Conservation (phyloP, 2,888 invertebrate species). For the Iselma pallidipennis region DNA sequence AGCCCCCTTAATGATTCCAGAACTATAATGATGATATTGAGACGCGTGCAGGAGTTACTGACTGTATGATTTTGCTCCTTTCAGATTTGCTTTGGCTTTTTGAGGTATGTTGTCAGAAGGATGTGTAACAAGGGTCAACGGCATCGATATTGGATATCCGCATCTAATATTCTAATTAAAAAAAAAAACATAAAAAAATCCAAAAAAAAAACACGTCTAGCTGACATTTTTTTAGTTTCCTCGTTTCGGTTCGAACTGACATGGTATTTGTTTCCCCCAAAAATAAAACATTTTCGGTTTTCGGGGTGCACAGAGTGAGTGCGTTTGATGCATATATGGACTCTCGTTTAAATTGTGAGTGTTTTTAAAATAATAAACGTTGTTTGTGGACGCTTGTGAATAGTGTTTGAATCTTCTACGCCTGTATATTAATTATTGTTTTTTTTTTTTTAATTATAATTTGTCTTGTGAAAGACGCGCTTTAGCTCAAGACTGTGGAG, state of each 20-base stretch:
- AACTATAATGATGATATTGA: background rate
- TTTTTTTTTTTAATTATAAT: constrained; percentile 28
- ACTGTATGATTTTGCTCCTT: constrained; percentile 29
- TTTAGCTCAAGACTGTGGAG: constrained; percentile 50
- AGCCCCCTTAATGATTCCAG: background rate
- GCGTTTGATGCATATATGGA: constrained; percentile 34
- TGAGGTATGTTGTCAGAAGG: constrained; percentile 47
- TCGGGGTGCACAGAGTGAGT: constrained; percentile 50
- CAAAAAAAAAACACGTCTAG: constrained; percentile 16
- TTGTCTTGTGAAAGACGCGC: constrained; percentile 39
- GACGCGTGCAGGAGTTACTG: constrained; percentile 5
- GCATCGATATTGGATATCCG: constrained; percentile 49
- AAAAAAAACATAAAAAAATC: constrained; percentile 27
- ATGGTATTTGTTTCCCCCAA: constrained; percentile 43
- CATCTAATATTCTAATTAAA: constrained; percentile 39
- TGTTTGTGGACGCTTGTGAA: constrained; percentile 32
- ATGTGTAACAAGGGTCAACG: constrained; percentile 48
- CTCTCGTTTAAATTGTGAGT: constrained; percentile 32
- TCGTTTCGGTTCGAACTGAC: constrained; percentile 39
- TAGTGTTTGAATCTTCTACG: constrained; percentile 42
- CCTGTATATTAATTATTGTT: constrained; percentile 46
- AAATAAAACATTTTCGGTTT: constrained; percentile 36
- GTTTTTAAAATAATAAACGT: constrained; percentile 21
- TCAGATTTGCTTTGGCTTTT: constrained; percentile 49
- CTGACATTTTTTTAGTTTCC: constrained; percentile 28